Conservation (phyloP, 2,797 vertebrate genomes). For the Toxotes lorentzi region DNA sequence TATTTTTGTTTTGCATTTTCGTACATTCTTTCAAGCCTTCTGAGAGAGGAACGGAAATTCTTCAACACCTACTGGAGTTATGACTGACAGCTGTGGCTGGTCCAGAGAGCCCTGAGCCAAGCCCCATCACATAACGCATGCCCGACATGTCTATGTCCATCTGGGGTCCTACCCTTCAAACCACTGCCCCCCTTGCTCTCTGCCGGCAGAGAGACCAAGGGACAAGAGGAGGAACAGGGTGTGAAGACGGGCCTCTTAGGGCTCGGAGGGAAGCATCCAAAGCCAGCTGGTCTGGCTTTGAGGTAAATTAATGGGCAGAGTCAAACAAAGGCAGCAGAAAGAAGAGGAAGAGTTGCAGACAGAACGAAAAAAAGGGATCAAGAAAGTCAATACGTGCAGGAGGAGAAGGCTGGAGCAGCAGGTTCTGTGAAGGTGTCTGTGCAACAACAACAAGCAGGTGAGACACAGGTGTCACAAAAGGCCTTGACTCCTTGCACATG, state of each 20-base stretch:
- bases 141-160: conserved; percentile 85
- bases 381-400: conserved; percentile 63
- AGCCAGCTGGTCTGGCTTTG: conserved; percentile 94
- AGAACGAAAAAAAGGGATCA: conserved; percentile 57
- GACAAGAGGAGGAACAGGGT: conserved; percentile 85
- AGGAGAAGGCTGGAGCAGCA: conserved; percentile 66
- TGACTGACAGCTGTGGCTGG: conserved; percentile 87
- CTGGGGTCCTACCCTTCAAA: conserved; percentile 87
- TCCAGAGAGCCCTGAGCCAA: conserved; percentile 79
- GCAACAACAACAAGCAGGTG: conserved; percentile 83
- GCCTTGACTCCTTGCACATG: conserved; percentile 27
- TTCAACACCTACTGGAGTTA: conserved; percentile 71
- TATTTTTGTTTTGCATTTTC: conserved; percentile 3
- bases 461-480: conserved; percentile 71
- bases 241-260: conserved; percentile 87
- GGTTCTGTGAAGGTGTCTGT: conserved; percentile 79
- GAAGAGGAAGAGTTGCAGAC: conserved; percentile 61
- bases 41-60: conserved; percentile 55
- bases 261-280: conserved; percentile 86
- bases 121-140: conserved; percentile 82
- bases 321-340: conserved; percentile 62
- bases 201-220: conserved; percentile 85
- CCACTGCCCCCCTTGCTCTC: conserved; percentile 81
- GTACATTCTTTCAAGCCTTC: conserved; percentile 44
- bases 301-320: conserved; percentile 68